A percentile compares a stretch with the other conserved stretches of the same genome.
These are phyloP conservation scores for Ahaetulla prasina DNA, from an alignment of 2,113 vertebrate genomes.

Conservation along the genomic window DNA sequence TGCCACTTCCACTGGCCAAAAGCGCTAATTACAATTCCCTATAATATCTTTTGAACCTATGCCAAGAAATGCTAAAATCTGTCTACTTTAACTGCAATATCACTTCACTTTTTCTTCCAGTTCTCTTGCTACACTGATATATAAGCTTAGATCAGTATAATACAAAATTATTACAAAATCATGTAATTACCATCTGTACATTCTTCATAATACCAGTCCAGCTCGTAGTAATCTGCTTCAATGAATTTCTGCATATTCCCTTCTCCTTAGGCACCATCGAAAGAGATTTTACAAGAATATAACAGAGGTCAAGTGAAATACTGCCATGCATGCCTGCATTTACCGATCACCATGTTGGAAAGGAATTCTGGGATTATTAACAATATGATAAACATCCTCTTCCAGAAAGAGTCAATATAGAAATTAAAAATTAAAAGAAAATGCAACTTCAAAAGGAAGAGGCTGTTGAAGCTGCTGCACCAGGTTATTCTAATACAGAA, in stretches of 20 bases:
- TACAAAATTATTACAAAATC: slow-evolving; percentile 37
- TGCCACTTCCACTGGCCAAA: slow-evolving; percentile 36
- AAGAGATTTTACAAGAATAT: slow-evolving; percentile 54
- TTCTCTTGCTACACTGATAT: slow-evolving; percentile 2
- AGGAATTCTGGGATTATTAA: slow-evolving; percentile 23
- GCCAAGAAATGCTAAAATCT: slow-evolving; percentile 14
- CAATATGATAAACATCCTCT: slow-evolving; percentile 63
- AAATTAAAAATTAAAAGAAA: neutral
- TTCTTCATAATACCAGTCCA: slow-evolving; percentile 99
- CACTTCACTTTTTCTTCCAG: slow-evolving; percentile 9
- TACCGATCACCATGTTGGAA: slow-evolving; percentile 30
- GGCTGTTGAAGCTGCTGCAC: slow-evolving; percentile 50
- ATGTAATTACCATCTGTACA: slow-evolving; percentile 90
- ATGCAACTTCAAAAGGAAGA: slow-evolving; percentile 33
- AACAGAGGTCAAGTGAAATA: slow-evolving; percentile 72
- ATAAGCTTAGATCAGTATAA: slow-evolving; percentile 1
- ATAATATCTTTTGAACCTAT: neutral
- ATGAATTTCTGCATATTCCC: slow-evolving; percentile 98
- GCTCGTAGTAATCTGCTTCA: slow-evolving; percentile 94
- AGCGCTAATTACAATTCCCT: slow-evolving; percentile 36
- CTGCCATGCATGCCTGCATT: slow-evolving; percentile 69
- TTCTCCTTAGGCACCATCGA: slow-evolving; percentile 57
- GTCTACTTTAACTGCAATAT: neutral
- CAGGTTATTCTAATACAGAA: slow-evolving; percentile 61
- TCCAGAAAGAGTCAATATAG: slow-evolving; percentile 14